A percentile compares a stretch with the other conserved stretches of the same genome.
phyloP scores from a whole-genome alignment of 2,888 invertebrate genomes.

The Erebia aethiops region DNA sequence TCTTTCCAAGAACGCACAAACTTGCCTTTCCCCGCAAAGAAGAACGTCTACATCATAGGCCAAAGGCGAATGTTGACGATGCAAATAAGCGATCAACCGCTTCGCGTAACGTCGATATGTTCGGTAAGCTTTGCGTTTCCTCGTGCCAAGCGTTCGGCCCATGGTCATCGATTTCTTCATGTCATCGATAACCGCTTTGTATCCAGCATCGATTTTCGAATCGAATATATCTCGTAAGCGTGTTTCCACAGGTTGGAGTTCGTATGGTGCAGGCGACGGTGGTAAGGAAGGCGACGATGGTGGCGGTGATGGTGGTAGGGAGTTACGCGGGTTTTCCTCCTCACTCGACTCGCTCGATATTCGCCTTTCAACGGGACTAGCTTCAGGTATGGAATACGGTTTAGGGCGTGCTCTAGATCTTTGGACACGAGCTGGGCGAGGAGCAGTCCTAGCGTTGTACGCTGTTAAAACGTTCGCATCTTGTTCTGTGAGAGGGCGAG shows the following conservation, averaged over 20 bases:
- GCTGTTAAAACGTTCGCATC: constrained; percentile 79
- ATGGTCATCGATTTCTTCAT: constrained; percentile 82
- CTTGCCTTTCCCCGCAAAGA: constrained; percentile 75
- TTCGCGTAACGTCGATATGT: constrained; percentile 79
- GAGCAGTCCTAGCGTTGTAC: constrained; percentile 78
- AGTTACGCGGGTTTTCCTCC: constrained; percentile 71
- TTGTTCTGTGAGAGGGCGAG: constrained; percentile 76
- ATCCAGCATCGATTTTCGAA: constrained; percentile 79
- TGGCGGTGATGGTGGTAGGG: constrained; percentile 72
- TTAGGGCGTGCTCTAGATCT: constrained; percentile 64
- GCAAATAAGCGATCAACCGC: constrained; percentile 73
- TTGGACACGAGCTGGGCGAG: constrained; percentile 69
- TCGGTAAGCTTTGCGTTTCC: constrained; percentile 76
- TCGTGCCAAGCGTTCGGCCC: constrained; percentile 73
- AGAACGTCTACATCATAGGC: constrained; percentile 79
- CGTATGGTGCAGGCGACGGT: constrained; percentile 74
- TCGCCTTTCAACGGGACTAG: constrained; percentile 61
- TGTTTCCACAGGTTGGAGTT: constrained; percentile 73
- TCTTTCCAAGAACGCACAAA: constrained; percentile 74
- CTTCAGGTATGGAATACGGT: constrained; percentile 67
- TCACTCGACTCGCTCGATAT: constrained; percentile 78
- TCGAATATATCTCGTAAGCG: constrained; percentile 77
- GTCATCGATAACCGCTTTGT: constrained; percentile 80
- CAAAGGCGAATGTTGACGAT: constrained; percentile 77
- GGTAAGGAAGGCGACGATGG: constrained; percentile 75